Percentiles rank a stretch among this genome's conserved stretches.
Evolutionary conservation across 2,797 vertebrate species (phyloP).

Genomic region (Borostomias antarcticus): DNA sequence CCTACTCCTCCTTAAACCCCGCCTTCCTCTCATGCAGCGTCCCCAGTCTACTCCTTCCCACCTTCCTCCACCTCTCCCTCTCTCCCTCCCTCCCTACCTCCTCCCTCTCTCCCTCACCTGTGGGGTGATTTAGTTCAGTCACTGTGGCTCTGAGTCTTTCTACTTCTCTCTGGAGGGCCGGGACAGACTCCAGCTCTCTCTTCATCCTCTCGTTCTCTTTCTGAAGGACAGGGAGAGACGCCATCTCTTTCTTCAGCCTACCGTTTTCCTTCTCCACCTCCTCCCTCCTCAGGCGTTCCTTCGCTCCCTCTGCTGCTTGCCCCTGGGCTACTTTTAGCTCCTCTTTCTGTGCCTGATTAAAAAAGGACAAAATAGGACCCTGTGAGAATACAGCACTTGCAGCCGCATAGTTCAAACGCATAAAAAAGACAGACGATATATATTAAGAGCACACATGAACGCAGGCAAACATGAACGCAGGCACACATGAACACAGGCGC

Average conservation of each 20-base stretch:
- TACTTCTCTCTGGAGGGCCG: conserved; percentile 77
- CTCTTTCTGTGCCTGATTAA: conserved; percentile 82
- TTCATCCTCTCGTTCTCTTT: conserved; percentile 81
- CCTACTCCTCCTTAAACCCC: no score
- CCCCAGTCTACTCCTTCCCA: background rate
- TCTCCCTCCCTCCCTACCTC: conserved; percentile 3
- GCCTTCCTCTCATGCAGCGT: no score
- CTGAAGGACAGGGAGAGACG: conserved; percentile 72
- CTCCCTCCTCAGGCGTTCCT: conserved; percentile 60
- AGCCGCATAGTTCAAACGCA: background rate
- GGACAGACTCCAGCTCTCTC: conserved; percentile 75
- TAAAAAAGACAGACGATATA: background rate
- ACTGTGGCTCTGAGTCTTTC: conserved; percentile 69
- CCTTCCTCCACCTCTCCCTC: background rate
- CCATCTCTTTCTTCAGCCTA: conserved; percentile 76
- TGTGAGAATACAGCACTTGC: background rate
- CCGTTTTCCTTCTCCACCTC: conserved; percentile 77
- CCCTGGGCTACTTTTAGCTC: conserved; percentile 77
- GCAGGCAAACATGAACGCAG: conserved; percentile 12
- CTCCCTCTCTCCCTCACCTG: conserved; percentile 52
- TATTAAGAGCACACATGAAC: conserved; percentile 5
- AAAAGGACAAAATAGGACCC: conserved; percentile 1
- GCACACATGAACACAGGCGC: conserved; percentile 15
- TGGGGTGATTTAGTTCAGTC: conserved; percentile 62
- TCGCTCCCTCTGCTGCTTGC: conserved; percentile 66